phyloP scores from a whole-genome alignment of 2,888 invertebrate genomes.

The Cenopis cana region DNA sequence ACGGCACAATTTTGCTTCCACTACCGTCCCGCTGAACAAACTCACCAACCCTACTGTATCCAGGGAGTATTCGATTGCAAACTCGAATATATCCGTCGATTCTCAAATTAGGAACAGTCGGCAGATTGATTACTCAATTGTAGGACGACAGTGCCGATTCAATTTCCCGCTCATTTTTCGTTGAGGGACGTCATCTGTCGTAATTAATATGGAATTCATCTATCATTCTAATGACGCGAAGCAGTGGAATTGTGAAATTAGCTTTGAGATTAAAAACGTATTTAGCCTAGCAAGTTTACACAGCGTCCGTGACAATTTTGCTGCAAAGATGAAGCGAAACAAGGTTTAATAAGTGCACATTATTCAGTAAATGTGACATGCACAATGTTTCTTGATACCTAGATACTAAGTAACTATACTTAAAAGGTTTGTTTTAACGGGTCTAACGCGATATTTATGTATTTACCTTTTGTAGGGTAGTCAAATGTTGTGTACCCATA shows the following conservation, averaged over 20 bases:
- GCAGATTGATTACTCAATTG: slow-evolving; percentile 46
- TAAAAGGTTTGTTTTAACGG: too few species aligned
- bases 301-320: not conserved
- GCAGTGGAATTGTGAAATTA: slow-evolving; percentile 43
- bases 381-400: too few species aligned
- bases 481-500: too few species aligned
- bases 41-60: slow-evolving; percentile 7
- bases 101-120: slow-evolving; percentile 37
- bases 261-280: slow-evolving; percentile 6
- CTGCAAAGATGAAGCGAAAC: too few species aligned
- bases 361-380: too few species aligned
- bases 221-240: slow-evolving; percentile 68
- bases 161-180: slow-evolving; percentile 56
- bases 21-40: slow-evolving; percentile 19
- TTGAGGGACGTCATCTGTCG: slow-evolving; percentile 65
- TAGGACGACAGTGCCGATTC: slow-evolving; percentile 47
- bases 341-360: too few species aligned
- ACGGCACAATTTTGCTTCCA: slow-evolving; percentile 34
- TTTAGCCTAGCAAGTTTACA: slow-evolving; percentile 6
- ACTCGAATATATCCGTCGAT: slow-evolving; percentile 35
- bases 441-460: too few species aligned
- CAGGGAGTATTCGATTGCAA: slow-evolving; percentile 18
- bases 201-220: slow-evolving; percentile 69
- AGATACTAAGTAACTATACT: too few species aligned
- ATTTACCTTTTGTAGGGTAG: too few species aligned